Percentiles rank a stretch among this genome's conserved stretches.
These are phyloP conservation scores for Rostratula benghalensis DNA, from an alignment of 2,113 vertebrate genomes.

Conservation along the genomic window DNA sequence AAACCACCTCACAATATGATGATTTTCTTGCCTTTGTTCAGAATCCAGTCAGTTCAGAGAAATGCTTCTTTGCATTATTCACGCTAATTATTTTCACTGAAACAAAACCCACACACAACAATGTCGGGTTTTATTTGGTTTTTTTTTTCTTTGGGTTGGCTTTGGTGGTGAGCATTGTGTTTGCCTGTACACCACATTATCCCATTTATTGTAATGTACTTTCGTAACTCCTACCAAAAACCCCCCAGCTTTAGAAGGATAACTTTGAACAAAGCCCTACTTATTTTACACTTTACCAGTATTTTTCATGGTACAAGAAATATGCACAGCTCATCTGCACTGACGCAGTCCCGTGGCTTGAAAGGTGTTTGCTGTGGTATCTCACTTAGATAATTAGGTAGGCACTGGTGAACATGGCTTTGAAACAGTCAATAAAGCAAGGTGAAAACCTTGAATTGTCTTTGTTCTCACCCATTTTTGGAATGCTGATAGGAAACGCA, in stretches of 20 bases:
- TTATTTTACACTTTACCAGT: background rate
- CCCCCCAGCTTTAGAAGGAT: background rate
- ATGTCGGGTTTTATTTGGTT: background rate
- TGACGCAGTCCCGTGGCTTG: background rate
- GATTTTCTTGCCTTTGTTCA: background rate
- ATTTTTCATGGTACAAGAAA: background rate
- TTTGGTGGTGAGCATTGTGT: conserved; percentile 18
- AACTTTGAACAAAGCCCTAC: background rate
- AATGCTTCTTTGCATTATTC: background rate
- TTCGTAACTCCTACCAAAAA: background rate
- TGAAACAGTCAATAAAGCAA: conserved; percentile 24
- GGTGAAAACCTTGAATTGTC: conserved; percentile 37
- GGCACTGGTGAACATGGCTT: background rate
- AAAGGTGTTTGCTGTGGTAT: conserved; percentile 19
- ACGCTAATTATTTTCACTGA: background rate
- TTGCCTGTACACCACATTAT: background rate
- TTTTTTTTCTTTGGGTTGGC: background rate
- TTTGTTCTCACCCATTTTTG: conserved; percentile 43
- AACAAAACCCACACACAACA: background rate
- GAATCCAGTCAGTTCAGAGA: background rate
- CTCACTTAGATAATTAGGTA: conserved; percentile 44
- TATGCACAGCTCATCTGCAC: background rate
- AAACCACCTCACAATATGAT: accelerated
- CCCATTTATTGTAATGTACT: background rate
- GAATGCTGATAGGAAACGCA: background rate